Conservation (phyloP, 2,113 vertebrate species). For the Galeopterus variegatus region DNA sequence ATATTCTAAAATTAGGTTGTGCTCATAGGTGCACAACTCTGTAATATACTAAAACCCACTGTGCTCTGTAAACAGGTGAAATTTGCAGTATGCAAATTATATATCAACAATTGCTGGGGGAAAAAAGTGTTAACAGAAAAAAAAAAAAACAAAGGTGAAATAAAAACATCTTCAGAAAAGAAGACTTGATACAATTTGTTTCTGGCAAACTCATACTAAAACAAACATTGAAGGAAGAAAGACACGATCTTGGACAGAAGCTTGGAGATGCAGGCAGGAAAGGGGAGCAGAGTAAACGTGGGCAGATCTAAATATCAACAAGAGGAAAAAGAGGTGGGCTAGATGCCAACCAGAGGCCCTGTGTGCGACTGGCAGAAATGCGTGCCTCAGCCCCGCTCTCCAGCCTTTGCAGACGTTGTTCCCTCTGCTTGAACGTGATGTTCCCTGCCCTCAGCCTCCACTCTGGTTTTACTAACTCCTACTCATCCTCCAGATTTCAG, state of each 20-base stretch:
- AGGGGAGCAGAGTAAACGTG: background rate
- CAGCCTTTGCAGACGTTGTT: background rate
- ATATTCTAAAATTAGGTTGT: conserved; percentile 8
- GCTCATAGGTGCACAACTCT: background rate
- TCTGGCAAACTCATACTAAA: background rate
- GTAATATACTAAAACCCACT: background rate
- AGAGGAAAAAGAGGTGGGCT: background rate
- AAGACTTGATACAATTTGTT: background rate
- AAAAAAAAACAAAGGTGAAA: background rate
- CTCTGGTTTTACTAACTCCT: background rate
- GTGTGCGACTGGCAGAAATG: background rate
- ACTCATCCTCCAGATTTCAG: background rate
- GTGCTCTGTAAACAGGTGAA: background rate
- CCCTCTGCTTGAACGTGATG: background rate
- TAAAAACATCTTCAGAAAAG: conserved; percentile 30
- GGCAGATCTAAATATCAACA: background rate
- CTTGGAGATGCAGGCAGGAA: background rate
- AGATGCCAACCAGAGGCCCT: background rate
- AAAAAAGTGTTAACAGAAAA: background rate
- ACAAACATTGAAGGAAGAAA: background rate
- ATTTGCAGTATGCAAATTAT: background rate
- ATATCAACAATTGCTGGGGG: background rate
- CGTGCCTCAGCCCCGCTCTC: background rate
- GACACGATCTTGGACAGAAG: background rate
- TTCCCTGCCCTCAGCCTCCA: background rate